Evolutionary conservation across 2,113 vertebrate species (phyloP), one percentile per base, ranked within the genome.

Genomic region (Tenebrosternarchus preto): DNA sequence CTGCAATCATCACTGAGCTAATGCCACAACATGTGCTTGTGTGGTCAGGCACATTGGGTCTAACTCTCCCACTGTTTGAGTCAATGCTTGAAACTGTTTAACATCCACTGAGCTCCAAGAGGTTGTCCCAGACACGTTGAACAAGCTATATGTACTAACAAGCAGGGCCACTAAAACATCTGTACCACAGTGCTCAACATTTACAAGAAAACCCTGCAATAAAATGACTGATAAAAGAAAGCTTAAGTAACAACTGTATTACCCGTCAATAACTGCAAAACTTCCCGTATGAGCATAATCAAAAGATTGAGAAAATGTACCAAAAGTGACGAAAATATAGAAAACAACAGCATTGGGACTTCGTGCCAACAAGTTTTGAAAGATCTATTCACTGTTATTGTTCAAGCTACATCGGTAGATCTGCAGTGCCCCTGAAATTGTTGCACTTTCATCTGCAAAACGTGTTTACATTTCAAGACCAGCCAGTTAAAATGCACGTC

Each of bases 81-180:
- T n/a, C 31, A 81, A 22, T 55, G 57, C n/a, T 31, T 25, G 0
- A 61, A 77, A 74, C 55, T 33, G 80, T 57, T 68, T 16, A 57
- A 55, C 39, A 19, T 53, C 80, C 39, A 55, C 33, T 36, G 43
- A n/a, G 33, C 17, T 60, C 63, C 60, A 55, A 73, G 50, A 27
- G 12, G 24, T 15, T 56, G 61, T 25, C 19, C 75, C 68, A 43
- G 73, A 77, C 57, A 20, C 70, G 64, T 70, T 82, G 56, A 69
- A 77, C 57, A 82, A 77, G 66, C 67, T 56, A 11, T 74, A 46
- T 63, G 36, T 50, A 74, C 27, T 56, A 66, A 29, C 60, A 25
- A 82, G 33, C 67, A 82, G 43, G 63, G 15, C 16, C 6, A 55
- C 24, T 7, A 27, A 5, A 50, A 17, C 15, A 43, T 53, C 15